phyloP scores from a whole-genome alignment of 1,140 invertebrate genomes.

The Ridgeia piscesae region DNA sequence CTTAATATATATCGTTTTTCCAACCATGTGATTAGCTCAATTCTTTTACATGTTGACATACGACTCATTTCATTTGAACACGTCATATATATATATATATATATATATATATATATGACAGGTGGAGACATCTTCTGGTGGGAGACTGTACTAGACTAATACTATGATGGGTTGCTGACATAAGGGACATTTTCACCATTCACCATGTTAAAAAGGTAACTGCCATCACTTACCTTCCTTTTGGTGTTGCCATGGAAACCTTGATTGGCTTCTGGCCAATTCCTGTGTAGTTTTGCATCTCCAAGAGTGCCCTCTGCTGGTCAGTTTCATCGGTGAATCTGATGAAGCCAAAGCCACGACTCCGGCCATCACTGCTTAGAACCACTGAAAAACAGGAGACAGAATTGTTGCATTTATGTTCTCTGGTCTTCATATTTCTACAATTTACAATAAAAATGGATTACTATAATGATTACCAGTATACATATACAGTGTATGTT shows the following conservation, averaged over 20 bases:
- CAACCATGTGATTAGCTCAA: no score
- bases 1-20: no score
- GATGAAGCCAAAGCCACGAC: constrained; percentile 96
- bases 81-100: no score
- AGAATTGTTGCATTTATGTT: neutral
- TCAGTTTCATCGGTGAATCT: constrained; percentile 92
- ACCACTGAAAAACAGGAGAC: constrained; percentile 39
- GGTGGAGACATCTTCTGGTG: neutral
- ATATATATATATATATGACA: no score
- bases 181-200: neutral
- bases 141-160: neutral
- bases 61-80: no score
- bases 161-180: neutral
- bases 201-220: neutral
- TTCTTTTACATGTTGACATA: no score
- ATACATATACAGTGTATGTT: no score
- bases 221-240: constrained; percentile 57
- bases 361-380: constrained; percentile 70
- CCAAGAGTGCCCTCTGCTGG: constrained; percentile 84
- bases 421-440: constrained; percentile 12
- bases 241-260: constrained; percentile 82
- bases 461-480: no score
- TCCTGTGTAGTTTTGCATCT: constrained; percentile 62
- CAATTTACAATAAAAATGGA: no score
- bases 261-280: constrained; percentile 79